Percentiles rank a stretch among this genome's conserved stretches.
phyloP scores from a whole-genome alignment of 2,113 vertebrate species.

The Coreoperca whiteheadi region DNA sequence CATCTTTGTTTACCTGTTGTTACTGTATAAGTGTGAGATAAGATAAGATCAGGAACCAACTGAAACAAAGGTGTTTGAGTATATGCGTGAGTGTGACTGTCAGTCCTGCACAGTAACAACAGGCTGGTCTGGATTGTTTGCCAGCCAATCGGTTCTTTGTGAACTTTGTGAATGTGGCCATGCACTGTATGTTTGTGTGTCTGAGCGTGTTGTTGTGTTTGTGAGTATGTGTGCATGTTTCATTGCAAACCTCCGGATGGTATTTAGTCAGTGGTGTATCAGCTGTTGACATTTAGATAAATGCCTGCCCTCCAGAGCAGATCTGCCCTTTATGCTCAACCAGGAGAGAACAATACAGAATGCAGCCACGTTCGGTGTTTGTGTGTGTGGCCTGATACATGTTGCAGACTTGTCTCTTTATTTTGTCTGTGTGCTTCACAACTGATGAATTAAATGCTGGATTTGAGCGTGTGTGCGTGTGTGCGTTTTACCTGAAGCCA shows the following conservation, averaged over 20 bases:
- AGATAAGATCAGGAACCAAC: neutral
- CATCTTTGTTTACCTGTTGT: slow-evolving; percentile 20
- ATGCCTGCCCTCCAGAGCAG: slow-evolving; percentile 79
- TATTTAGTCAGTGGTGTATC: slow-evolving; percentile 79
- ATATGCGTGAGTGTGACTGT: neutral
- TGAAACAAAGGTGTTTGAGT: slow-evolving; percentile 11
- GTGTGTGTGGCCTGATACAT: slow-evolving; percentile 29
- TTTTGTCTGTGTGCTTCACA: neutral
- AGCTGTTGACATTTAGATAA: slow-evolving; percentile 85
- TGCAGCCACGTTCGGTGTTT: slow-evolving; percentile 26
- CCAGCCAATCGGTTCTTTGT: slow-evolving; percentile 14
- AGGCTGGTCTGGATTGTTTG: slow-evolving; percentile 37
- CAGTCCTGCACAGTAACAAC: slow-evolving; percentile 24
- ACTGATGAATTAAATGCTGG: neutral
- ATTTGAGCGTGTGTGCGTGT: neutral
- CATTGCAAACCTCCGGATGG: slow-evolving; percentile 61
- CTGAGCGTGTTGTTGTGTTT: slow-evolving; percentile 9
- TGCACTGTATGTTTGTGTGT: slow-evolving; percentile 11
- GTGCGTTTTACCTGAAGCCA: slow-evolving; percentile 90
- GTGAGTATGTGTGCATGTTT: slow-evolving; percentile 33
- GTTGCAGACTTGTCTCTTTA: slow-evolving; percentile 15
- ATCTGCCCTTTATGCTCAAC: slow-evolving; percentile 79
- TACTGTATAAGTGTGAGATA: neutral
- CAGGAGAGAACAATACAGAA: slow-evolving; percentile 52
- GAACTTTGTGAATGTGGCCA: slow-evolving; percentile 31